Conservation (phyloP, 2,888 invertebrate genomes). For the Heliconius sara region DNA sequence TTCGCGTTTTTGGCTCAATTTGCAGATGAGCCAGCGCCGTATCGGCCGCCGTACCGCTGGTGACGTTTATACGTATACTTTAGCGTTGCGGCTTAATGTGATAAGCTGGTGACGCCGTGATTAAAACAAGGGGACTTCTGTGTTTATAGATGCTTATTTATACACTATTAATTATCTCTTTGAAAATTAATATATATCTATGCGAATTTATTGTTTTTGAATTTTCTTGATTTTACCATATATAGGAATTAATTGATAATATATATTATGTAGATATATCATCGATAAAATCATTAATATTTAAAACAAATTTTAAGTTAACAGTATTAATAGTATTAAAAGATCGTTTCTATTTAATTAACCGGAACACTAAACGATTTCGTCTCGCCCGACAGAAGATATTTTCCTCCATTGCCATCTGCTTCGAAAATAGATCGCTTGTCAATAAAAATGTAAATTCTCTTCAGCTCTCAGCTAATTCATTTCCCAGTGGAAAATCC, state of each 20-base stretch:
- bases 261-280: background rate
- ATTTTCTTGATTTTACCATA: background rate
- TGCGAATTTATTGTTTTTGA: background rate
- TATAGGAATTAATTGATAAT: background rate
- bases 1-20: slow-evolving; percentile 83
- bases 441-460: slow-evolving; percentile 84
- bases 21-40: slow-evolving; percentile 76
- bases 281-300: background rate
- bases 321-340: background rate
- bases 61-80: slow-evolving; percentile 71
- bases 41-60: slow-evolving; percentile 58
- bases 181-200: slow-evolving; percentile 9
- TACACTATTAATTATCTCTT: background rate
- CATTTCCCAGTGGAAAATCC: slow-evolving; percentile 83
- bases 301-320: background rate
- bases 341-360: slow-evolving; percentile 19
- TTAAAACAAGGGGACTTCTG: slow-evolving; percentile 39
- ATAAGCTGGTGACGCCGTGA: slow-evolving; percentile 51
- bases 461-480: slow-evolving; percentile 81
- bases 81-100: slow-evolving; percentile 57
- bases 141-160: background rate
- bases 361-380: slow-evolving; percentile 17
- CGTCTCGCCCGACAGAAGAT: slow-evolving; percentile 41
- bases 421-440: slow-evolving; percentile 80
- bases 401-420: slow-evolving; percentile 72